These are phyloP conservation scores for Adelphocoris suturalis DNA, from an alignment of 2,888 invertebrate species.

Conservation along the genomic window DNA sequence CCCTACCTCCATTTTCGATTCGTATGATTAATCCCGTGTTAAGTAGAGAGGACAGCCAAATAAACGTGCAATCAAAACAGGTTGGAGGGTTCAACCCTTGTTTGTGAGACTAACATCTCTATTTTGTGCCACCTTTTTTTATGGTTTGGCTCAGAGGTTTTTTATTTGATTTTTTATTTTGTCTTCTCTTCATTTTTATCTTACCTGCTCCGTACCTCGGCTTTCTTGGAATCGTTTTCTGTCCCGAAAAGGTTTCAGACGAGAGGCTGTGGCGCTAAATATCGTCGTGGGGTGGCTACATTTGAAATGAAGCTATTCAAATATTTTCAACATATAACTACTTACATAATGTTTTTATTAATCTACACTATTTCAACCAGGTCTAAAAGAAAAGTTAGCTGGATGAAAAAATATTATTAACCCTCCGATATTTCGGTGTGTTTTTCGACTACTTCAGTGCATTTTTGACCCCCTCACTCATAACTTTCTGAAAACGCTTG, in stretches of 20 bases:
- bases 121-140: constrained; percentile 33
- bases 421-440: no score
- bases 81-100: background rate
- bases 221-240: background rate
- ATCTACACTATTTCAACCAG: no score
- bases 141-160: background rate
- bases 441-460: no score
- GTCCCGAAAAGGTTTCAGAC: background rate
- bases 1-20: background rate
- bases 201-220: background rate
- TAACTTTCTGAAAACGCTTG: no score
- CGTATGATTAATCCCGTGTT: constrained; percentile 32
- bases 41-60: constrained; percentile 40
- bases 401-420: no score
- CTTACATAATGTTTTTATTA: no score
- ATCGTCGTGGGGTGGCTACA: no score
- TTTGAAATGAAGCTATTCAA: no score
- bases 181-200: background rate
- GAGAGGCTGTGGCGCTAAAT: no score
- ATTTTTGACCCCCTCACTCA: no score
- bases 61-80: constrained; percentile 46
- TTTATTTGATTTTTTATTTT: background rate
- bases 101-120: constrained; percentile 39
- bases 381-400: no score
- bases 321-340: no score